A percentile compares a stretch with the other conserved stretches of the same genome.
Conservation (phyloP, 2,113 vertebrate genomes). For the Petaurus breviceps region DNA sequence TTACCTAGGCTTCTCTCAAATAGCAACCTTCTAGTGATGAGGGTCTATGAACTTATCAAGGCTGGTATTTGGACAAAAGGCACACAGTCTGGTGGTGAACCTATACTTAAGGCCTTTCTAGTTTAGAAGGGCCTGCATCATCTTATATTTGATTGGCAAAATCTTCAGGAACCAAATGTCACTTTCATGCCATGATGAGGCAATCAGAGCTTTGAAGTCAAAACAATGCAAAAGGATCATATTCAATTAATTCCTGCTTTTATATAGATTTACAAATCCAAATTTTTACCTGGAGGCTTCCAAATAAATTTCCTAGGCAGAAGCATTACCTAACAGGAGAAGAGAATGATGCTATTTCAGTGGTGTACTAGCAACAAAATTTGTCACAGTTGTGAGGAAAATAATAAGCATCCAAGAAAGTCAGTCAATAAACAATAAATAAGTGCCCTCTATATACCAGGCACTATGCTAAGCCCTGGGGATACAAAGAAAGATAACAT, state of each 20-base stretch:
- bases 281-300: neutral
- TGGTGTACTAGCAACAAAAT: too few species aligned
- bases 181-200: neutral
- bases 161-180: neutral
- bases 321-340: neutral
- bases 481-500: neutral
- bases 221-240: neutral
- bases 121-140: neutral
- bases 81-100: neutral
- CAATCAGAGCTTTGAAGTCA: neutral
- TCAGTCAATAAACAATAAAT: neutral
- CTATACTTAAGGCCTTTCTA: neutral
- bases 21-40: neutral
- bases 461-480: neutral
- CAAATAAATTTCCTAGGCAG: neutral
- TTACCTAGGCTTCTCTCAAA: neutral
- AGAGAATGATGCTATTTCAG: too few species aligned
- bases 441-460: neutral
- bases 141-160: neutral
- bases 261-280: constrained; percentile 13
- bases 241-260: neutral
- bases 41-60: neutral
- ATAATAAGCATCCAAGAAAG: constrained; percentile 66
- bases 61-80: neutral
- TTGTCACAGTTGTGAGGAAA: constrained; percentile 21